Evolutionary conservation across 2,888 invertebrate species (phyloP).

Genomic region (Liopterus haemorrhoidalis): DNA sequence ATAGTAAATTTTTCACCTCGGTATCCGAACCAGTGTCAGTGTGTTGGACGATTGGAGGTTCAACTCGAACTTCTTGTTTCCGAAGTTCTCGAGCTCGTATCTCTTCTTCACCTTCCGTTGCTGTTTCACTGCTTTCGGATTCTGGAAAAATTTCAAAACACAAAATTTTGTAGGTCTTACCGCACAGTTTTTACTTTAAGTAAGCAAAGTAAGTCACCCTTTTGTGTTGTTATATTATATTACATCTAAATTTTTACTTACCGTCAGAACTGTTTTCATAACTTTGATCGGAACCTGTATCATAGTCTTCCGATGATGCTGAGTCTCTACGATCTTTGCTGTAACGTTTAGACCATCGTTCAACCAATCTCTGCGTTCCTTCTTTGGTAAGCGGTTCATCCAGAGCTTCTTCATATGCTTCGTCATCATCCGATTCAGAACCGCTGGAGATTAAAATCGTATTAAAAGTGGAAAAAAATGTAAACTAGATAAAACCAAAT

Average conservation of each 20-base stretch:
- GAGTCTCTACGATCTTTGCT: conserved; percentile 40
- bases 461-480: conserved; percentile 8
- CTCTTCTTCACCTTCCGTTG: conserved; percentile 67
- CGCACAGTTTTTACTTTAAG: neutral
- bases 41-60: conserved; percentile 56
- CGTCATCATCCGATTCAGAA: conserved; percentile 58
- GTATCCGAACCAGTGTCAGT: conserved; percentile 64
- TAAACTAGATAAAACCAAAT: neutral
- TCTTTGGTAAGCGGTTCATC: conserved; percentile 59
- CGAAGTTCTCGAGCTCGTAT: conserved; percentile 61
- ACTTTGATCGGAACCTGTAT: conserved; percentile 28
- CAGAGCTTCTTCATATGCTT: conserved; percentile 62
- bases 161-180: conserved; percentile 7
- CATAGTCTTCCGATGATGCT: conserved; percentile 38
- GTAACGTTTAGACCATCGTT: conserved; percentile 60
- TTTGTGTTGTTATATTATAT: conserved; percentile 10
- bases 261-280: conserved; percentile 43
- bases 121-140: conserved; percentile 63
- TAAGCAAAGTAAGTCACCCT: conserved; percentile 4
- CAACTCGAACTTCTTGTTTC: conserved; percentile 61
- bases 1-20: conserved; percentile 55
- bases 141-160: conserved; percentile 45
- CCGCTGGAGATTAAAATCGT: conserved; percentile 44
- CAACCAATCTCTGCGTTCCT: conserved; percentile 63
- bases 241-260: conserved; percentile 35